Evolutionary conservation across 2,888 invertebrate genomes (phyloP).

Genomic region (Heliconius erato): DNA sequence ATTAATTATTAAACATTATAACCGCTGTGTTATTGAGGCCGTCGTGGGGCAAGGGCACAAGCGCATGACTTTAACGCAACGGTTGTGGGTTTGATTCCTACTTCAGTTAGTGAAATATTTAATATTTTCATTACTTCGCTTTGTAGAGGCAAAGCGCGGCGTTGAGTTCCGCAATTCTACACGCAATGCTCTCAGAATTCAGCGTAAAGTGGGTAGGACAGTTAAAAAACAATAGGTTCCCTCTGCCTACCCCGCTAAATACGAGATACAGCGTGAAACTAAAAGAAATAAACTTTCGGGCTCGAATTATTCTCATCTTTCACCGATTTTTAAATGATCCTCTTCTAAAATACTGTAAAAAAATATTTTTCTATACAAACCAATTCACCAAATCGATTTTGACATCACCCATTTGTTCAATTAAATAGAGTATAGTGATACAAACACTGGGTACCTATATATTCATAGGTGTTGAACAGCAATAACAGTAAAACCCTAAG

Average conservation of each 20-base stretch:
- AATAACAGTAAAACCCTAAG: conserved; percentile 76
- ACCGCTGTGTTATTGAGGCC: not conserved
- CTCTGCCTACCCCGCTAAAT: too few species aligned
- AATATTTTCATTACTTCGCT: not conserved
- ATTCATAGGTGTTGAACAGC: conserved; percentile 68
- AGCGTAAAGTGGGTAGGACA: too few species aligned
- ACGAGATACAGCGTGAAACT: too few species aligned
- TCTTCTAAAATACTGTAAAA: too few species aligned
- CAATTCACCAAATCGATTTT: too few species aligned
- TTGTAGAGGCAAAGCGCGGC: too few species aligned
- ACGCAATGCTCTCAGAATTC: not conserved
- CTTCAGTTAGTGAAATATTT: not conserved
- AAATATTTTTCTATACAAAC: too few species aligned
- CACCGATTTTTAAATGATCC: too few species aligned
- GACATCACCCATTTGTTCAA: conserved; percentile 4
- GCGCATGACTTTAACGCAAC: not conserved
- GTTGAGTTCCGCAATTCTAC: not conserved
- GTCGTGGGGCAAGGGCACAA: not conserved
- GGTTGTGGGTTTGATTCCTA: not conserved
- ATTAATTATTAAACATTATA: too few species aligned
- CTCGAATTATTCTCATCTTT: too few species aligned
- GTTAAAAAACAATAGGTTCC: too few species aligned
- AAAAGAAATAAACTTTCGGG: too few species aligned
- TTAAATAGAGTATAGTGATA: conserved; percentile 47
- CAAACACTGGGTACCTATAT: conserved; percentile 60